These are phyloP conservation scores for Clusia tigrina DNA, from an alignment of 2,888 invertebrate species.

Conservation along the genomic window DNA sequence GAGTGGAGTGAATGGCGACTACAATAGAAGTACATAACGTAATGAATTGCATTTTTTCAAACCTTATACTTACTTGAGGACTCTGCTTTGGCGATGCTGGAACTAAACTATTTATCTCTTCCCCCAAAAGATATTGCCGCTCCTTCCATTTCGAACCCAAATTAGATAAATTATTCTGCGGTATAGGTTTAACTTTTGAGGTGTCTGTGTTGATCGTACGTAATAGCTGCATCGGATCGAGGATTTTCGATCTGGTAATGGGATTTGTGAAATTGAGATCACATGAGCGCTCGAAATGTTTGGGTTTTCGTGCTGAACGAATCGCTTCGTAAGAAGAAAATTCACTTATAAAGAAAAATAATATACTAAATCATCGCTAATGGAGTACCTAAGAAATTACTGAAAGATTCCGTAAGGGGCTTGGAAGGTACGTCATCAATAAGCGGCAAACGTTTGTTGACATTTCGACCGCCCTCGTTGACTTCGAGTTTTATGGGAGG, in stretches of 20 bases:
- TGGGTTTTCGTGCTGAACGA: conserved; percentile 42
- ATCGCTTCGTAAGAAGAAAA: conserved; percentile 32
- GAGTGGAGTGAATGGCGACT: conserved; percentile 46
- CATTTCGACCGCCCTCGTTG: conserved; percentile 31
- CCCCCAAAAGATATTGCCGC: conserved; percentile 47
- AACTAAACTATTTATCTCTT: too few species aligned
- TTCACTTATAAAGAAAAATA: not conserved
- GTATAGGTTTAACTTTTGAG: conserved; percentile 27
- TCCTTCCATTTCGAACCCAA: conserved; percentile 55
- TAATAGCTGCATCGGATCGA: conserved; percentile 54
- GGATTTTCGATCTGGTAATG: conserved; percentile 49
- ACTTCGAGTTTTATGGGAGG: conserved; percentile 57
- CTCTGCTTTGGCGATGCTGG: too few species aligned
- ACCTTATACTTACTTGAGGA: too few species aligned
- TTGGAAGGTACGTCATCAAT: conserved; percentile 50
- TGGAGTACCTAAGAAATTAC: too few species aligned
- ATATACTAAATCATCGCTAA: not conserved
- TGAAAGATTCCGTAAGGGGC: not conserved
- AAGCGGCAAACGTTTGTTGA: conserved; percentile 50
- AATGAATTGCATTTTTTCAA: too few species aligned
- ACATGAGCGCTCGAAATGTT: conserved; percentile 31
- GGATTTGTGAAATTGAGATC: conserved; percentile 40
- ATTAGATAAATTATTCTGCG: conserved; percentile 39
- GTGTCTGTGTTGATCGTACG: conserved; percentile 52
- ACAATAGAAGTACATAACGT: not conserved